Conservation (phyloP, 1,140 invertebrate species). For the Gryon sp. region DNA sequence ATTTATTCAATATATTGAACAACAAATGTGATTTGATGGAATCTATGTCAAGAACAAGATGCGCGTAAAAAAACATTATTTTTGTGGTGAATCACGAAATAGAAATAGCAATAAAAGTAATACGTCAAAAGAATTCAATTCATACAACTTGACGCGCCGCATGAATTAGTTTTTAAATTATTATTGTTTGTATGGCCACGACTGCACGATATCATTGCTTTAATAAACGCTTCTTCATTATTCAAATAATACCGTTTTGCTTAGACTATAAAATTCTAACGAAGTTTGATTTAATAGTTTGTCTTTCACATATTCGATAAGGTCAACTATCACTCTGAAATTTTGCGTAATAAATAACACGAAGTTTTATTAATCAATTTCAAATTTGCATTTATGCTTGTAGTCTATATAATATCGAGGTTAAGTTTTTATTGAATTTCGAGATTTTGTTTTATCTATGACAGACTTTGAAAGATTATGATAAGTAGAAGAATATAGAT, state of each 20-base stretch:
- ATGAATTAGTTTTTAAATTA: constrained; percentile 3
- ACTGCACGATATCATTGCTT: not conserved
- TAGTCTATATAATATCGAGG: too few relatives aligned
- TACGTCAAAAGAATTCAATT: constrained; percentile 23
- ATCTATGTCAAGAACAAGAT: constrained; percentile 27
- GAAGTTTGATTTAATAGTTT: constrained; percentile 8
- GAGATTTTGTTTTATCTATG: too few relatives aligned
- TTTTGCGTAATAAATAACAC: too few relatives aligned
- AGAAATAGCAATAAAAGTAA: constrained; percentile 1
- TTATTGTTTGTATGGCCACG: not conserved
- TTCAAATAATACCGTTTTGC: constrained; percentile 20
- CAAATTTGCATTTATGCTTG: too few relatives aligned
- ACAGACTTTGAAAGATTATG: too few relatives aligned
- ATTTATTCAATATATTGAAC: not conserved
- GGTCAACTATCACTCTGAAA: constrained; percentile 33
- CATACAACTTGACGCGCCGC: not conserved
- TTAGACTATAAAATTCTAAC: constrained; percentile 14
- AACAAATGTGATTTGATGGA: constrained; percentile 6
- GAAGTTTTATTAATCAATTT: too few relatives aligned
- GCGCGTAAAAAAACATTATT: constrained; percentile 1
- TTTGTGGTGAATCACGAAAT: not conserved
- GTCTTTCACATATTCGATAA: constrained; percentile 17
- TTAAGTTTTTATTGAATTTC: too few relatives aligned
- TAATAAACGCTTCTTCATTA: constrained; percentile 21
- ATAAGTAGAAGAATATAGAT: too few relatives aligned